Percentiles rank a stretch among this genome's conserved stretches.
phyloP scores from a whole-genome alignment of 2,888 invertebrate genomes.

The Euplagia quadripunctaria region DNA sequence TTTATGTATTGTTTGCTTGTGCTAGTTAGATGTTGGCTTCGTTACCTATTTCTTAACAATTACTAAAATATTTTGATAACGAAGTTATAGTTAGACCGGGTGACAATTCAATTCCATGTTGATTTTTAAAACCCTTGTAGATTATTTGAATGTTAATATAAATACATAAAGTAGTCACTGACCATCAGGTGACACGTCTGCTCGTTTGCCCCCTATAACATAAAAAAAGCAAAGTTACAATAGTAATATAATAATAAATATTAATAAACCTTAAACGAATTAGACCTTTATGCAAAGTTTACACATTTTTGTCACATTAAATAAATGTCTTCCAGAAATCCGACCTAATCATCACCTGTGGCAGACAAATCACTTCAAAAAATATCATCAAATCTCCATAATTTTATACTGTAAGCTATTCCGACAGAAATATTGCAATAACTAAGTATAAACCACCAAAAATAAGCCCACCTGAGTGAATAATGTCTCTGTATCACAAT shows the following conservation, averaged over 20 bases:
- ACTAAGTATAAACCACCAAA: constrained; percentile 29
- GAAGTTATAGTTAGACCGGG: background rate
- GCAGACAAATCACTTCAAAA: constrained; percentile 14
- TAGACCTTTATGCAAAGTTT: background rate
- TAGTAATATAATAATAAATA: too few species aligned
- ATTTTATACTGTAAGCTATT: constrained; percentile 19
- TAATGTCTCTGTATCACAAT: constrained; percentile 37
- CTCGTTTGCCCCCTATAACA: too few species aligned
- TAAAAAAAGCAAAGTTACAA: too few species aligned
- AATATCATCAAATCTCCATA: constrained; percentile 28
- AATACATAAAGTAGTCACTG: too few species aligned
- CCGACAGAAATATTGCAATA: constrained; percentile 39
- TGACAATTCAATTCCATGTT: background rate
- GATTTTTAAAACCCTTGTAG: background rate
- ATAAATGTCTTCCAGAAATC: background rate
- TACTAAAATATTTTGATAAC: background rate
- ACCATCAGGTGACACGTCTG: too few species aligned
- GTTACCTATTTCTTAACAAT: background rate
- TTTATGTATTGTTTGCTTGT: too few species aligned
- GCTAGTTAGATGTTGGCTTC: background rate
- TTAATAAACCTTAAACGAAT: too few species aligned
- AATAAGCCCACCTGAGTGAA: constrained; percentile 39
- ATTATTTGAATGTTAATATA: background rate
- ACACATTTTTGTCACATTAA: background rate
- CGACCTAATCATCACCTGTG: background rate